A percentile compares a stretch with the other conserved stretches of the same genome.
Evolutionary conservation across 2,797 vertebrate genomes (phyloP).

Genomic region (Trematomus bernacchii): DNA sequence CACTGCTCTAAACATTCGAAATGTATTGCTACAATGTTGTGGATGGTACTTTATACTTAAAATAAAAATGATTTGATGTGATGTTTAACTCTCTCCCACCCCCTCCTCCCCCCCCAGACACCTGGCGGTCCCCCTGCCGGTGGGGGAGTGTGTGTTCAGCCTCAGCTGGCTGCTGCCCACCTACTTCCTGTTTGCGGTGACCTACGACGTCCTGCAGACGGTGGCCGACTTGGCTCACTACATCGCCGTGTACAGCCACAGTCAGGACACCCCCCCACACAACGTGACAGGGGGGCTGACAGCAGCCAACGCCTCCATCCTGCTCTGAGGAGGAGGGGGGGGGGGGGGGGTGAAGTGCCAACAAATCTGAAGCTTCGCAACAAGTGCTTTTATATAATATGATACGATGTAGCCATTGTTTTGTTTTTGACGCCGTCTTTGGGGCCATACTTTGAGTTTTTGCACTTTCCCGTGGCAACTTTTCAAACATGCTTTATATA

Average conservation of each 20-base stretch:
- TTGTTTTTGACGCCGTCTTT: neutral
- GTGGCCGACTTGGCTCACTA: constrained; percentile 69
- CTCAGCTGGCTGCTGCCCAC: constrained; percentile 81
- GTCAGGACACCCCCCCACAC: constrained; percentile 24
- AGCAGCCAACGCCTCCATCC: constrained; percentile 48
- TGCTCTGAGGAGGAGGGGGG: constrained; percentile 42
- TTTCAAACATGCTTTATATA: neutral
- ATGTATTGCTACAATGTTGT: too few relatives aligned
- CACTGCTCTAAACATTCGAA: too few relatives aligned
- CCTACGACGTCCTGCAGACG: constrained; percentile 78
- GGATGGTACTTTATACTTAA: too few relatives aligned
- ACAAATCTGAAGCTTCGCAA: constrained; percentile 34
- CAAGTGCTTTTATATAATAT: constrained; percentile 37
- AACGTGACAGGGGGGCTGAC: constrained; percentile 30
- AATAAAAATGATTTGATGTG: too few relatives aligned
- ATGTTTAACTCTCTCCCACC: neutral
- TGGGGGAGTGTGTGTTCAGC: constrained; percentile 70
- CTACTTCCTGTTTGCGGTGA: constrained; percentile 86
- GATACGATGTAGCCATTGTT: too few relatives aligned
- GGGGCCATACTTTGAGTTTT: neutral
- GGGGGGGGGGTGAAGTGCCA: constrained; percentile 10
- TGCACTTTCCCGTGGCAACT: neutral
- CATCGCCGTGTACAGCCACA: constrained; percentile 50
- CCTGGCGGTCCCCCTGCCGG: constrained; percentile 71
- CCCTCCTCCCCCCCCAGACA: constrained; percentile 60